A percentile compares a stretch with the other conserved stretches of the same genome.
Evolutionary conservation across 2,888 invertebrate genomes (phyloP).

Genomic region (Bellardia bayeri): DNA sequence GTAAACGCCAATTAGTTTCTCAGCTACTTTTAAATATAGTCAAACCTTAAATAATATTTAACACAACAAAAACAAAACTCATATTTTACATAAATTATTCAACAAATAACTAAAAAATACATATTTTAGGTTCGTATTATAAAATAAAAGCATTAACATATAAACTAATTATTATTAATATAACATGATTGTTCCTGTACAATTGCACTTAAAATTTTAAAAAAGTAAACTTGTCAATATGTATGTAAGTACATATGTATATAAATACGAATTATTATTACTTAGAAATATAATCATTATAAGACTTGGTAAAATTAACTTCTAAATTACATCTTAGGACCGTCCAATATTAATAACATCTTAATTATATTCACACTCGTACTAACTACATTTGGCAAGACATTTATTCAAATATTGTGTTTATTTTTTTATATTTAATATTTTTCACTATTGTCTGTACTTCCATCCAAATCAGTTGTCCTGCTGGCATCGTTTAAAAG

Average conservation of each 20-base stretch:
- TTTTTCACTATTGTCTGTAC: constrained; percentile 31
- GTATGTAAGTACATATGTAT: not conserved
- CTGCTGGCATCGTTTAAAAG: constrained; percentile 65
- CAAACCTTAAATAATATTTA: constrained; percentile 2
- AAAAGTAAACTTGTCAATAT: not conserved
- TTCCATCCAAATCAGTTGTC: constrained; percentile 11
- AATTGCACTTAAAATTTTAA: not conserved
- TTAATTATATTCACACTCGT: constrained; percentile 1
- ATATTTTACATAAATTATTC: not conserved
- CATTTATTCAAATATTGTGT: not conserved
- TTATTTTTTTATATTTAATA: constrained; percentile 35
- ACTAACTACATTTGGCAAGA: constrained; percentile 55
- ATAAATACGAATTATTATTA: not conserved
- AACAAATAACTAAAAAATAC: not conserved
- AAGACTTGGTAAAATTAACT: not conserved
- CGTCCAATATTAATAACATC: not conserved
- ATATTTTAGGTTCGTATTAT: not conserved
- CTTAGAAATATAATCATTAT: no score
- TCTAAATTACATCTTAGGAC: not conserved
- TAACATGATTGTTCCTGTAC: not conserved
- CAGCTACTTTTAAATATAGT: not conserved
- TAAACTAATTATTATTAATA: not conserved
- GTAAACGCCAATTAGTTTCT: not conserved
- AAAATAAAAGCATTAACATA: constrained; percentile 4
- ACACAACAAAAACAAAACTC: not conserved